Evolutionary conservation across 2,888 invertebrate genomes (phyloP).

Genomic region (Heliconius aoede): DNA sequence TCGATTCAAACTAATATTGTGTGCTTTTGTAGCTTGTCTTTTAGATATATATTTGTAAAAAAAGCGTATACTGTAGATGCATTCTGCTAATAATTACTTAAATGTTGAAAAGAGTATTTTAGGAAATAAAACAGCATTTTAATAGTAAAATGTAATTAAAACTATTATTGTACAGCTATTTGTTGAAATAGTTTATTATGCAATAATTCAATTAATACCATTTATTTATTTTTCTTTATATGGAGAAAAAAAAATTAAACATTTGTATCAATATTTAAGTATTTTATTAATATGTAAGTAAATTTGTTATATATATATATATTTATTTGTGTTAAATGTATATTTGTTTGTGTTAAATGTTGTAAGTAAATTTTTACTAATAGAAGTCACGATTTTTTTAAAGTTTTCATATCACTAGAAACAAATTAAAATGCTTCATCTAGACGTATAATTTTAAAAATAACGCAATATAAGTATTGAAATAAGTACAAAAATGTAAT

Average conservation of each 20-base stretch:
- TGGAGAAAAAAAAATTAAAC: not conserved
- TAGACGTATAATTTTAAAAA: not conserved
- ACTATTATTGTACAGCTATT: constrained; percentile 12
- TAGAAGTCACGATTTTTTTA: not conserved
- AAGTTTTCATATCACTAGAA: not conserved
- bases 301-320: no score
- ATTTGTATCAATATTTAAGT: not conserved
- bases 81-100: no score
- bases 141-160: not conserved
- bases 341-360: no score
- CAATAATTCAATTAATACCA: not conserved
- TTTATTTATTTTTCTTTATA: not conserved
- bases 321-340: no score
- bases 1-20: not conserved
- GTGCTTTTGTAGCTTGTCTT: not conserved
- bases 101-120: not conserved
- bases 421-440: no score
- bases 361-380: not conserved
- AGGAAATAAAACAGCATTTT: not conserved
- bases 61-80: no score
- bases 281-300: not conserved
- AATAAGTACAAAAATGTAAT: not conserved
- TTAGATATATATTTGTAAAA: no score
- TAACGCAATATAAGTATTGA: not conserved
- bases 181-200: constrained; percentile 20